Base-by-base conservation (phyloP, 1,140 invertebrate species). In the Pachypsylla venusta region DNA sequence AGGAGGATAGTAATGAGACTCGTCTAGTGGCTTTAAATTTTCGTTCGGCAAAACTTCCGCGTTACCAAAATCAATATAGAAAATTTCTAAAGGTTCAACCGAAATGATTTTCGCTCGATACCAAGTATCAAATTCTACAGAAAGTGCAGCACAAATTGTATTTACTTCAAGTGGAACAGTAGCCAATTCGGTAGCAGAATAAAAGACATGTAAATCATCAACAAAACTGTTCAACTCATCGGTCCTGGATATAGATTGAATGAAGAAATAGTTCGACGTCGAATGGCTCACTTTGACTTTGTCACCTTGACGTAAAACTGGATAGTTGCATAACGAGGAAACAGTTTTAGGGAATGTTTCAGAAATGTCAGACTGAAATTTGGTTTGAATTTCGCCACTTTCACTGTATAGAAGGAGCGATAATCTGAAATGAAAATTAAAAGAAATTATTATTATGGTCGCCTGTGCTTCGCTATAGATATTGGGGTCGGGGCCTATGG, bases 111-210 rank as follows among this genome's bases (percentile, higher is more conserved):
- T 39, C 39, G 58, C 58, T 40, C 75, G 64, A 54, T 74, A 73
- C 73, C 73, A 87, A 65, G 82, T 82, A 1, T 70, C 73, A 67
- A 85, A 81, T 0, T 56, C 2, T 19, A 48, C 7, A 13, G 79
- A 78, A 39, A 76, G 72, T 0, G 76, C 80, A 0, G 75, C 81
- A 67, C 82, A 87, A 0, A 84, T 27, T 10, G 27, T 20, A 19
- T 54, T 59, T 0, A 60, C 28, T 14, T 13, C n/a, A 5, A 22
- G 42, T 16, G 30, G 30, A 22, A 48, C 7, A n/a, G 42, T 22
- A 4, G 42, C 7, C n/a, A 48, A 22, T 19, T 5, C 42, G 22
- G 42, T 48, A 22, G 42, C 42, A 5, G 42, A 5, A 19, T 48
- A 48, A 22, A 10, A 48, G 42, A 4, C 42, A 4, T 48, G 42